Evolutionary conservation across 1,140 invertebrate species (phyloP), one percentile per base, ranked within the genome.

Genomic region (Eriosoma lanigerum): DNA sequence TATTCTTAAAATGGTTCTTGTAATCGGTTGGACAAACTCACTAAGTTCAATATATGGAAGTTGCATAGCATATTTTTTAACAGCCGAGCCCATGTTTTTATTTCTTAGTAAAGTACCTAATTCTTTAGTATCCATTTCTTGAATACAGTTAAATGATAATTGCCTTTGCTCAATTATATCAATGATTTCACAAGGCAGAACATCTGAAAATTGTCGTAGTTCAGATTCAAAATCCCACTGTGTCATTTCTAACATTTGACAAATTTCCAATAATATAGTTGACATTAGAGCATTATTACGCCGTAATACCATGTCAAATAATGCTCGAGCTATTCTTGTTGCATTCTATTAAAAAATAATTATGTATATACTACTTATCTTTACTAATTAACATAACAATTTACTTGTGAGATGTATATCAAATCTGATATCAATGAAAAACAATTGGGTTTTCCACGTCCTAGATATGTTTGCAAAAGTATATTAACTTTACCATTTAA

Each of bases 401-500:
- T 85, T 87, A 95, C 94, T 89, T 95, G 94, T 66, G 92, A 93
- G 26, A 98, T 93, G 85, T 98, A 99, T 24, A 93, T 92, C 86
- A 94, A 90, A 89, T 99, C 97, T 0, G 96, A 98, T 80, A 94
- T 89, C 8, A 99, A 87, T 0, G 97, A 98, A 84, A 97, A 96
- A 0, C 91, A 90, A 83, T 94, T 92, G 1, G 98, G 90, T 56
- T 88, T 87, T 32, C 91, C 91, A 81, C 92, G 88, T 0, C 94
- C 96, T 19, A 99, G 88, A 85, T 93, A 96, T 0, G 94, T 93
- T 86, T 99, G 98, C 82, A 99, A 89, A 8, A 99, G 87, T 84
- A 98, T 97, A 86, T 98, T 98, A 26, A 99, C 96, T 91, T 99
- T 99, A 80, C 96, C 97, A 84, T 94, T 89, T 48, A 94, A 88